Conservation (phyloP, 92 coral and sea anemone species). For the Bergia sp. region DNA sequence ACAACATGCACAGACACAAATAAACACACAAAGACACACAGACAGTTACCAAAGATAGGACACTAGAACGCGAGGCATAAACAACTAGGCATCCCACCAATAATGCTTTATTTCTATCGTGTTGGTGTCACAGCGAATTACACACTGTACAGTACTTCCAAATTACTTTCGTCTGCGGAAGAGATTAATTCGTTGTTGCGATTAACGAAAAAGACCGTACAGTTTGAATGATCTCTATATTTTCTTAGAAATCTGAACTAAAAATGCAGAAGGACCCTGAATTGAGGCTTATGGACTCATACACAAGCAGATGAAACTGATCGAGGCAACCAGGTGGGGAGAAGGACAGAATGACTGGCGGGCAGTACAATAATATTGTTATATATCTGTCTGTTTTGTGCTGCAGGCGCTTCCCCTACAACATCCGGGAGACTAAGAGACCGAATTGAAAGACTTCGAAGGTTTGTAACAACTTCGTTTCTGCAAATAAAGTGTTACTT, state of each 20-base stretch:
- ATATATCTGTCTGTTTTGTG: neutral
- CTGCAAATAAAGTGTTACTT: neutral
- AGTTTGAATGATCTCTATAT: too few relatives aligned
- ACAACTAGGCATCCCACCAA: too few relatives aligned
- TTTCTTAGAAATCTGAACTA: too few relatives aligned
- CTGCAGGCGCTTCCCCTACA: conserved; percentile 72
- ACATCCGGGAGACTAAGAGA: conserved; percentile 87
- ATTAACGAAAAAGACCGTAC: too few relatives aligned
- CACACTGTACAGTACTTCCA: too few relatives aligned
- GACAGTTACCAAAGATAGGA: neutral
- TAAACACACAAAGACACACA: neutral
- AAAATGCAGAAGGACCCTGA: too few relatives aligned
- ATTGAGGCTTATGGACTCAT: neutral
- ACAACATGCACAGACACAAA: too few relatives aligned
- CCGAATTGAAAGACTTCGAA: conserved; percentile 82
- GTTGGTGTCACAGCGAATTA: too few relatives aligned
- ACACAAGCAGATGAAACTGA: neutral
- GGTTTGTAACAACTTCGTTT: conserved; percentile 45
- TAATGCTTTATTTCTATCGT: too few relatives aligned
- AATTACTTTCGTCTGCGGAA: too few relatives aligned
- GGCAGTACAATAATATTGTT: neutral
- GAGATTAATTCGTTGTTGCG: too few relatives aligned
- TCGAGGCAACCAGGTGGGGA: neutral
- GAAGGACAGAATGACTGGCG: neutral
- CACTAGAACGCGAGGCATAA: too few relatives aligned